These are phyloP conservation scores for Zosterops pallidus DNA, from an alignment of 2,113 vertebrate species.

Conservation along the genomic window DNA sequence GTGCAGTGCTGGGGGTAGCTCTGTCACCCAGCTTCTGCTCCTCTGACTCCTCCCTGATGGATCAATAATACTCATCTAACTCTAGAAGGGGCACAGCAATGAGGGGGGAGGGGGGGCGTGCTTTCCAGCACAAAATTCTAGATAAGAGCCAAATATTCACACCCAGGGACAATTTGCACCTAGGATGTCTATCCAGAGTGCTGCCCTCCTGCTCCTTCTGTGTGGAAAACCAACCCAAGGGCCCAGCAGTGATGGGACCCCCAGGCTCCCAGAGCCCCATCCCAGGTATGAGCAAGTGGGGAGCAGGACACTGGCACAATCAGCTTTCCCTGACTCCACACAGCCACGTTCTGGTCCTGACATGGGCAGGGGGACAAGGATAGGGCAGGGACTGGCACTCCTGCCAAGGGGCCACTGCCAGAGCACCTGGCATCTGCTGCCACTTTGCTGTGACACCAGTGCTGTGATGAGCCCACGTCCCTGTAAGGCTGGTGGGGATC, in stretches of 20 bases:
- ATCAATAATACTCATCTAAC: background rate
- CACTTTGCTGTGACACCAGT: background rate
- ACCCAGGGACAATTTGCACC: background rate
- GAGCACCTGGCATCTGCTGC: background rate
- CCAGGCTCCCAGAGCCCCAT: background rate
- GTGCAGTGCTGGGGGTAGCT: background rate
- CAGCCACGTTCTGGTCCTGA: too few species aligned
- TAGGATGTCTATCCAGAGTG: too few species aligned
- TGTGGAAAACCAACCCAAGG: background rate
- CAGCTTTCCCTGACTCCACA: background rate
- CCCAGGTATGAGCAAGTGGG: fast-evolving
- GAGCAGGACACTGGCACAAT: background rate
- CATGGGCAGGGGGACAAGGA: background rate
- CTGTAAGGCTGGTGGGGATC: background rate
- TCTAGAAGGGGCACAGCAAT: background rate
- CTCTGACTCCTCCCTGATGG: background rate
- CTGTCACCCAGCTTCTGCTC: background rate
- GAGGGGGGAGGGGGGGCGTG: too few species aligned
- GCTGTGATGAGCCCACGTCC: fast-evolving
- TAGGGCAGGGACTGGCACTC: background rate
- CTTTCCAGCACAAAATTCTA: background rate
- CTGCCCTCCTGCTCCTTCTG: background rate
- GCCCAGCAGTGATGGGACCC: background rate
- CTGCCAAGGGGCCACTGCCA: background rate
- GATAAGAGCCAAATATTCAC: background rate